A percentile compares a stretch with the other conserved stretches of the same genome.
Conservation (phyloP, 1,140 invertebrate species). For the Brachionus calyciflorus region DNA sequence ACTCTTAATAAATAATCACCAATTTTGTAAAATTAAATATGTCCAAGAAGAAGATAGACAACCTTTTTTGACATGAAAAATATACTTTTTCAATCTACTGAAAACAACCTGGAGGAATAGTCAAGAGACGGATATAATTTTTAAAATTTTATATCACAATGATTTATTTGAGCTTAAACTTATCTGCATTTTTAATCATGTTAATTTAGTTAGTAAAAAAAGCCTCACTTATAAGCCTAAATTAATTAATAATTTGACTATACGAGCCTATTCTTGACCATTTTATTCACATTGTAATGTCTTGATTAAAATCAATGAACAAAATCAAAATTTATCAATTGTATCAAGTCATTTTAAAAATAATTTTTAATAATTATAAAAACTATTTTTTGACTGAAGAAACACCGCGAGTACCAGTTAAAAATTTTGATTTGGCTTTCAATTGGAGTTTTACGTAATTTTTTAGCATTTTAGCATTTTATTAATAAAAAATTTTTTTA, state of each 20-base stretch:
- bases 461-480: no score
- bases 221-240: no score
- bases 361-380: slow-evolving; percentile 40
- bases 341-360: background rate
- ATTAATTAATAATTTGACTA: no score
- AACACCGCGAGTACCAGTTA: background rate
- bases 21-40: background rate
- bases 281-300: no score
- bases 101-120: background rate
- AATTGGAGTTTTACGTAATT: no score
- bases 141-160: no score
- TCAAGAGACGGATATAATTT: no score
- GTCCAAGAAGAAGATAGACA: background rate
- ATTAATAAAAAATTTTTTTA: no score
- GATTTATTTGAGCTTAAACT: background rate
- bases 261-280: no score
- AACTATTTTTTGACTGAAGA: slow-evolving; percentile 34
- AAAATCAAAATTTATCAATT: background rate
- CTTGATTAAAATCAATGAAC: no score
- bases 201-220: background rate
- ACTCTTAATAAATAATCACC: no score
- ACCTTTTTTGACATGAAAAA: background rate
- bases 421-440: no score
- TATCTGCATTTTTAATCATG: background rate
- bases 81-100: background rate